These are phyloP conservation scores for Cataglyphis albicans DNA, from an alignment of 2,888 invertebrate species.

Conservation along the genomic window DNA sequence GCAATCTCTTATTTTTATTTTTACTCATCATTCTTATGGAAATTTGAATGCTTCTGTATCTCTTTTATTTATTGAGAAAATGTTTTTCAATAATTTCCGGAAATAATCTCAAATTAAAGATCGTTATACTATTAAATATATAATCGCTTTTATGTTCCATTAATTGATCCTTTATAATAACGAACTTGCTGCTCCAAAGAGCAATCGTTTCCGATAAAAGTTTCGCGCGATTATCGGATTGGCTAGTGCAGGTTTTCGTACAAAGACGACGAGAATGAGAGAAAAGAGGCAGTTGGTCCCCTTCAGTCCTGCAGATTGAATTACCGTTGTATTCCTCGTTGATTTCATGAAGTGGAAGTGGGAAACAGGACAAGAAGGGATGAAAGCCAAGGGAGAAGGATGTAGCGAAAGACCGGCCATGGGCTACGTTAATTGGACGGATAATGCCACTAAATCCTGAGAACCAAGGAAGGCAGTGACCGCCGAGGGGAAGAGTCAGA, in stretches of 20 bases:
- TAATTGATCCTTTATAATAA: conserved; percentile 29
- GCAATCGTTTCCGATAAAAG: conserved; percentile 17
- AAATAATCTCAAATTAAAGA: not conserved
- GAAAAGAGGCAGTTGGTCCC: conserved; percentile 25
- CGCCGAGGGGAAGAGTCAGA: conserved; percentile 57
- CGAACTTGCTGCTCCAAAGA: conserved; percentile 25
- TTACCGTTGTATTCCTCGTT: conserved; percentile 64
- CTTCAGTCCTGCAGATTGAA: conserved; percentile 61
- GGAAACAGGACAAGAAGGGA: conserved; percentile 18
- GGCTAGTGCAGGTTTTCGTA: conserved; percentile 39
- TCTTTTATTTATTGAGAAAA: not conserved
- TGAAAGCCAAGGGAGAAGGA: conserved; percentile 16
- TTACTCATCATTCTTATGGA: not conserved
- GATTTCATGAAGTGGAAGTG: conserved; percentile 40
- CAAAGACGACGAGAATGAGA: conserved; percentile 58
- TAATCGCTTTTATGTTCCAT: conserved; percentile 18
- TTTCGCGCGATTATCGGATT: conserved; percentile 34
- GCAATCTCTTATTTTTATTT: conserved; percentile 9
- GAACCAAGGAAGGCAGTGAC: conserved; percentile 70
- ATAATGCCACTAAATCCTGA: conserved; percentile 79
- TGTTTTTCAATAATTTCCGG: not conserved
- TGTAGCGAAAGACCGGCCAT: conserved; percentile 45
- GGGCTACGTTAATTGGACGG: conserved; percentile 79
- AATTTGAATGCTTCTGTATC: conserved; percentile 6
- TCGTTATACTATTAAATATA: not conserved